These are phyloP conservation scores for Orthonyx spaldingii DNA, from an alignment of 2,113 vertebrate genomes.

Conservation along the genomic window DNA sequence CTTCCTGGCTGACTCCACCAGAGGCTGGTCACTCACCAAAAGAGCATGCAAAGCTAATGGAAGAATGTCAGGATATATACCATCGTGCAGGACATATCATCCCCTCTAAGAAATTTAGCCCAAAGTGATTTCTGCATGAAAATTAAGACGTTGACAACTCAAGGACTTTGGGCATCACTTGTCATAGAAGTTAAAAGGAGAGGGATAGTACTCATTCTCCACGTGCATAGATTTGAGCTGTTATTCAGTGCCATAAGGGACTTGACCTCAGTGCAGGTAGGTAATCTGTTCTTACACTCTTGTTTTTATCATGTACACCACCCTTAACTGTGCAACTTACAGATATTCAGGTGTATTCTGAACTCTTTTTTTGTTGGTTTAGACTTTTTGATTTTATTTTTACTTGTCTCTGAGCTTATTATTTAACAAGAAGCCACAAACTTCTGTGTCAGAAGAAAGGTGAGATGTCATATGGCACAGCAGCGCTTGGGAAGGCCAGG, in stretches of 20 bases:
- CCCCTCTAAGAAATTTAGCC: not conserved
- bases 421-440: not conserved
- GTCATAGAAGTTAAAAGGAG: not conserved
- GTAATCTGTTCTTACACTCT: not conserved
- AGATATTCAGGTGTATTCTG: not conserved
- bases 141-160: not conserved
- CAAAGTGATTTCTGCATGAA: not conserved
- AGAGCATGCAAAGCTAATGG: not conserved
- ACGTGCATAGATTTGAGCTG: not conserved
- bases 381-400: not conserved
- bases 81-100: not conserved
- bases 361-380: not conserved
- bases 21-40: fast-evolving
- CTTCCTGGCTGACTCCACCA: not conserved
- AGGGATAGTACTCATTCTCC: not conserved
- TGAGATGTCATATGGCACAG: not conserved
- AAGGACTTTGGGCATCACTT: not conserved
- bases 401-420: not conserved
- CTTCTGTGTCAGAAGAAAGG: not conserved
- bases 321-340: not conserved
- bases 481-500: fast-evolving
- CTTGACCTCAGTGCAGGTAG: not conserved
- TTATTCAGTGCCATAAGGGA: not conserved
- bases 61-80: not conserved
- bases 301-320: not conserved